Percentiles rank a stretch among this genome's conserved stretches.
These are phyloP conservation scores for Blastobasis lacticolella DNA, from an alignment of 2,888 invertebrate species.

Conservation along the genomic window DNA sequence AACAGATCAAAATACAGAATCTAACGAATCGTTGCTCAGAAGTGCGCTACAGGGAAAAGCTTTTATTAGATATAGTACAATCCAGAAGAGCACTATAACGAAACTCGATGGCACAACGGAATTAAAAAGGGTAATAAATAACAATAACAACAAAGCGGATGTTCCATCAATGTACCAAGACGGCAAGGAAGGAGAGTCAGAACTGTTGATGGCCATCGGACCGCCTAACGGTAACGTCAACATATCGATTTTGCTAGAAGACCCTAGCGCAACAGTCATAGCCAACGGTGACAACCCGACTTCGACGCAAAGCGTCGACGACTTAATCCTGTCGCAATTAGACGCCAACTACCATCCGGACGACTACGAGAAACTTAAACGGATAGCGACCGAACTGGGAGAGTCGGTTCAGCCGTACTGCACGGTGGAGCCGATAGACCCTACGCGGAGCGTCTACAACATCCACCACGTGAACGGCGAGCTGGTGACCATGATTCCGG, in stretches of 20 bases:
- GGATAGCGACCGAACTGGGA: conserved; percentile 87
- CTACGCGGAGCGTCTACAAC: conserved; percentile 70
- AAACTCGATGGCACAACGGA: conserved; percentile 56
- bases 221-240: conserved; percentile 57
- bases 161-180: conserved; percentile 74
- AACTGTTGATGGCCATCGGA: conserved; percentile 58
- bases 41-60: conserved; percentile 90
- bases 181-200: conserved; percentile 46
- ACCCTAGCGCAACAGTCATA: conserved; percentile 53
- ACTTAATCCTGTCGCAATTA: conserved; percentile 79
- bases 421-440: conserved; percentile 70
- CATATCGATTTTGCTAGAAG: conserved; percentile 66
- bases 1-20: conserved; percentile 79
- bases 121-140: conserved; percentile 56
- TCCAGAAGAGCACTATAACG: conserved; percentile 66
- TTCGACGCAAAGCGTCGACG: conserved; percentile 79
- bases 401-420: conserved; percentile 84
- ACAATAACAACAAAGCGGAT: conserved; percentile 64
- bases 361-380: conserved; percentile 88
- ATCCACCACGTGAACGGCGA: conserved; percentile 66
- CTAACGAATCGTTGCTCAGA: conserved; percentile 84
- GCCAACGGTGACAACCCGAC: conserved; percentile 69
- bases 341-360: conserved; percentile 82
- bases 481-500: conserved; percentile 65
- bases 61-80: conserved; percentile 70